Percentiles rank a stretch among this genome's conserved stretches.
Conservation (phyloP, 2,113 vertebrate genomes). For the Hydropotes inermis region DNA sequence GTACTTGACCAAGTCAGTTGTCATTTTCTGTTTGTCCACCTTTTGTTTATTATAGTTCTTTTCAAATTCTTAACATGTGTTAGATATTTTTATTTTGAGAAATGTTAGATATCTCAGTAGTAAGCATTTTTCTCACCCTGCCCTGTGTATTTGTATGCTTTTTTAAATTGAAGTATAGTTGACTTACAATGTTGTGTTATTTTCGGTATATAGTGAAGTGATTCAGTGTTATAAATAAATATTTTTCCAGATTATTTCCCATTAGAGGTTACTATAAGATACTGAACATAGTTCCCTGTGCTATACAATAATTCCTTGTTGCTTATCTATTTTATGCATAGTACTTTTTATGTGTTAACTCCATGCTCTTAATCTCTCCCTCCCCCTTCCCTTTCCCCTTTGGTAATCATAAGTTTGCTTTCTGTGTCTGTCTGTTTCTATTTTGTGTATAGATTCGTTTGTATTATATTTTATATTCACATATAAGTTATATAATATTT, state of each 20-base stretch:
- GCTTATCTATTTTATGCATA: background rate
- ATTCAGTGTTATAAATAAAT: background rate
- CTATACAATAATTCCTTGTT: background rate
- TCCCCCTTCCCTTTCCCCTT: background rate
- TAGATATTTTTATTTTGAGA: background rate
- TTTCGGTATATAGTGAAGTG: background rate
- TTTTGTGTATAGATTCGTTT: background rate
- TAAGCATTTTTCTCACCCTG: background rate
- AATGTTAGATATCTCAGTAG: background rate
- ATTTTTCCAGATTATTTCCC: background rate
- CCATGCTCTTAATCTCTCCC: background rate
- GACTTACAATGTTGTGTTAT: background rate
- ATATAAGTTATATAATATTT: background rate
- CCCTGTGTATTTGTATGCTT: background rate
- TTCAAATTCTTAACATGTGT: background rate
- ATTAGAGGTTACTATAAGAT: background rate
- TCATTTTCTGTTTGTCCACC: background rate
- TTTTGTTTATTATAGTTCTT: background rate
- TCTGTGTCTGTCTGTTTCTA: background rate
- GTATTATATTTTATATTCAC: background rate
- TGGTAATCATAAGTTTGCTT: background rate
- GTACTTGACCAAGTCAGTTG: background rate
- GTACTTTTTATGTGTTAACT: background rate
- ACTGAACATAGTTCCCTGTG: background rate
- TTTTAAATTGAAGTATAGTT: background rate